Percentiles rank a stretch among this genome's conserved stretches.
These are phyloP conservation scores for Phymorhynchus buccinoides DNA, from an alignment of 1,140 invertebrate species.

Conservation along the genomic window DNA sequence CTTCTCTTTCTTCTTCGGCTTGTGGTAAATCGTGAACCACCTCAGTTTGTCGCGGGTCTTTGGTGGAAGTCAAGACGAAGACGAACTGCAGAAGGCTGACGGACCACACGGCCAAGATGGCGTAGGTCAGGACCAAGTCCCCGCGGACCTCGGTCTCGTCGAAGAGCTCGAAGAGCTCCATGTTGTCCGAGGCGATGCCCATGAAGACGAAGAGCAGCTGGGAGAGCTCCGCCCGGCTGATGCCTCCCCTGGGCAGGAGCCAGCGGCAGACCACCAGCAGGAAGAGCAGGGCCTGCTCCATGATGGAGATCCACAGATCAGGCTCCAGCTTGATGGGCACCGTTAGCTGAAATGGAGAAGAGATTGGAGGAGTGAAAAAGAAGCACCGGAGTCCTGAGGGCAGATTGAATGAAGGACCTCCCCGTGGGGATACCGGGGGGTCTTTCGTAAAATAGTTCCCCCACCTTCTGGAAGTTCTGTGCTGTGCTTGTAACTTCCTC, in stretches of 20 bases:
- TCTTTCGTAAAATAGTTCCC: too few species aligned
- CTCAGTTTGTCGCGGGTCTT: slow-evolving; percentile 27
- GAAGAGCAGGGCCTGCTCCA: slow-evolving; percentile 90
- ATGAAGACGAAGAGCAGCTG: slow-evolving; percentile 85
- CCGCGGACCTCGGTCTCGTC: slow-evolving; percentile 63
- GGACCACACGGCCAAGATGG: slow-evolving; percentile 73
- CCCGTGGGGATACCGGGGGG: too few species aligned
- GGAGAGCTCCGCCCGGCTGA: slow-evolving; percentile 90
- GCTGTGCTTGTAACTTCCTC: too few species aligned
- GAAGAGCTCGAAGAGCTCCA: slow-evolving; percentile 95
- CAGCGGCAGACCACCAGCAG: slow-evolving; percentile 89
- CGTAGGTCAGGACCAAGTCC: slow-evolving; percentile 51
- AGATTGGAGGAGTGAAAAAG: too few species aligned
- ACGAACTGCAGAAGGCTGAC: slow-evolving; percentile 83
- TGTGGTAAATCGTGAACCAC: neutral
- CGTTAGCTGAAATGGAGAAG: slow-evolving; percentile 45
- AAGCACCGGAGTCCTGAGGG: too few species aligned
- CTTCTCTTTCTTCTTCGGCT: neutral
- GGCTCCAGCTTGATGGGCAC: slow-evolving; percentile 45
- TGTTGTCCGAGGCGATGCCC: slow-evolving; percentile 90
- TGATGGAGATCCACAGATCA: slow-evolving; percentile 65
- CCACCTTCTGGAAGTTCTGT: too few species aligned
- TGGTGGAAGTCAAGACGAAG: slow-evolving; percentile 56
- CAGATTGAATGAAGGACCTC: too few species aligned
- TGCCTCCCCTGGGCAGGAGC: slow-evolving; percentile 84